Base-by-base conservation (phyloP, 2,888 invertebrate species). In the Microplitis deprimator region DNA sequence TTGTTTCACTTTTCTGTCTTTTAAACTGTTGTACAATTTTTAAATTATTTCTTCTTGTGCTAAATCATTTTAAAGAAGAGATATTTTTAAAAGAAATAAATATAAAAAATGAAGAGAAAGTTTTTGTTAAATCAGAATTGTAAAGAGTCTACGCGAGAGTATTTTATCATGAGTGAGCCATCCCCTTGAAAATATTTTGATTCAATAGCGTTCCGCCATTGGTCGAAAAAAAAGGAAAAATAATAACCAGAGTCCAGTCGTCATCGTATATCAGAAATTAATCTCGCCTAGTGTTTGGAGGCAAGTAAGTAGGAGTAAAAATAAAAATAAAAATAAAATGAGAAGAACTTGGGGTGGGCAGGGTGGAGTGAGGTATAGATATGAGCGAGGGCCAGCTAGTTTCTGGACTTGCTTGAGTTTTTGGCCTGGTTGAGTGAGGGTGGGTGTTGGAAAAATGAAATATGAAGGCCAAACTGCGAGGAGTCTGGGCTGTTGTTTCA, bases 371-470 rank as follows among this genome's bases (percentile, higher is more conserved):
- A 29, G 38, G 65, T 13, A 65, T 65, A 16, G 16, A 65, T 65
- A 50, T 50, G 50, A 50, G 50, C 10, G 50, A 50, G 50, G 50
- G 13, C 50, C 50, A 50, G 50, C 50, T 50, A 50, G 50, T 50
- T 65, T 65, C 20, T 65, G 65, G 65, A 65, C 38, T 29, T 29
- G 29, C 29, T 29, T 29, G 65, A 65, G 65, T 65, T 65, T 65
- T 65, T 13, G 20, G 20, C 20, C 29, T 67, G 68, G 41, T 80
- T 76, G 76, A 78, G 81, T 76, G 77, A 78, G 81, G 81, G 82
- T 77, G 76, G 83, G 83, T 83, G 83, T 84, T 85, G 86, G 83
- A 84, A 87, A 85, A 85, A 85, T 87, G 85, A 86, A 86, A 86
- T 87, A 85, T 87, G 86, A 83, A 83, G 79, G 85, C 81, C 79